Percentiles rank a stretch among this genome's conserved stretches.
Conservation (phyloP, 2,888 invertebrate genomes). For the Spisula solida region DNA sequence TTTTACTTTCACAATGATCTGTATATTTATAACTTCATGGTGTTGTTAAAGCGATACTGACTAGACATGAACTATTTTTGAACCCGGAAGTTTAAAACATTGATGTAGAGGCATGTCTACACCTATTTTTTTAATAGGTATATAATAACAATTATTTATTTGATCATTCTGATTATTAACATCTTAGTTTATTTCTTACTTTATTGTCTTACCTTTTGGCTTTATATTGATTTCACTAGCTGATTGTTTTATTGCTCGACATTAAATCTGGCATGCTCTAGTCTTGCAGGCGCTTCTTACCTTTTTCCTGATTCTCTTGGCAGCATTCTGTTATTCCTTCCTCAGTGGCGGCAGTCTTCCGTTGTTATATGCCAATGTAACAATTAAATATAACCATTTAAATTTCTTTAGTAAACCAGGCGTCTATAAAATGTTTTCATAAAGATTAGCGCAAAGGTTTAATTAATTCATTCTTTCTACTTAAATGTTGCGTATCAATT, state of each 20-base stretch:
- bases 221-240: background rate
- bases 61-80: too few species aligned
- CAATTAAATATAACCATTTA: slow-evolving; percentile 20
- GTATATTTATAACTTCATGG: too few species aligned
- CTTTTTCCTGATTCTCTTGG: background rate
- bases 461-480: background rate
- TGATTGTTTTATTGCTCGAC: slow-evolving; percentile 11
- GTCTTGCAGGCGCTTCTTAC: background rate
- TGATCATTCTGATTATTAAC: background rate
- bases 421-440: slow-evolving; percentile 8
- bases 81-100: too few species aligned
- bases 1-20: too few species aligned
- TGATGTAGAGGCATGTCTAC: background rate
- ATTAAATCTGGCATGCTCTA: slow-evolving; percentile 1
- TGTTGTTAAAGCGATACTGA: too few species aligned
- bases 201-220: background rate
- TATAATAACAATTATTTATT: background rate
- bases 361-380: background rate
- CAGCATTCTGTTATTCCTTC: background rate
- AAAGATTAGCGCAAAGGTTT: background rate
- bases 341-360: slow-evolving; percentile 18
- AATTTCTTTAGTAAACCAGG: slow-evolving; percentile 1
- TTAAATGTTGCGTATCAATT: background rate
- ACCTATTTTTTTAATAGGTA: background rate
- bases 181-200: background rate